phyloP scores from a whole-genome alignment of 2,113 vertebrate species.

The Aptenodytes patagonicus region DNA sequence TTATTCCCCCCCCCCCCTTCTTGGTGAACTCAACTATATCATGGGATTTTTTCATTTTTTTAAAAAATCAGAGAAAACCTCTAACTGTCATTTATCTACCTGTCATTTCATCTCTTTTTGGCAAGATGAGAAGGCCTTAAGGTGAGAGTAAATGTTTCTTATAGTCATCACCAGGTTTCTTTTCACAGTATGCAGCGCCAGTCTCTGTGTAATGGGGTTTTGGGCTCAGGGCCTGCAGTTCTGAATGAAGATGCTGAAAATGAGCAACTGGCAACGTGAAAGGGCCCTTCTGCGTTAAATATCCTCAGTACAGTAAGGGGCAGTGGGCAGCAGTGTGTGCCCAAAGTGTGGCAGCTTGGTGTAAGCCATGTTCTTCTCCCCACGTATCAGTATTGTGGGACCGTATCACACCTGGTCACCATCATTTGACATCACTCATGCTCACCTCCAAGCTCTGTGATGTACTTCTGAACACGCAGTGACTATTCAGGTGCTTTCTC shows the following conservation, averaged over 20 bases:
- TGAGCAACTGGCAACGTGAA: background rate
- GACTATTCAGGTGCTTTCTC: background rate
- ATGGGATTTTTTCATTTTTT: background rate
- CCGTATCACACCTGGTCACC: background rate
- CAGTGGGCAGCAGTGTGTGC: background rate
- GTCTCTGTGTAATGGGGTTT: background rate
- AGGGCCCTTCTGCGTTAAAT: background rate
- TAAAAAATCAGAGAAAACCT: background rate
- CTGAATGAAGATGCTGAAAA: background rate
- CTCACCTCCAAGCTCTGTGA: background rate
- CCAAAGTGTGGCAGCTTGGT: background rate
- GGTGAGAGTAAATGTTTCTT: background rate
- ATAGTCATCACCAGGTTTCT: background rate
- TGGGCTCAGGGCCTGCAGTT: background rate
- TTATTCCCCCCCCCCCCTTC: background rate
- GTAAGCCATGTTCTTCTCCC: background rate
- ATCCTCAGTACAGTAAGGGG: background rate
- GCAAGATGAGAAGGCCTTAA: background rate
- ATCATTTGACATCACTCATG: accelerated
- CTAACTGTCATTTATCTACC: background rate
- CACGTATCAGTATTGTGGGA: background rate
- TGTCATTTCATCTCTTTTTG: background rate
- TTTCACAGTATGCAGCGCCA: background rate
- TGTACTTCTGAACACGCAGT: background rate
- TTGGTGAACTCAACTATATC: background rate